Evolutionary conservation across 2,888 invertebrate species (phyloP).

Genomic region (Calliscelio sp.): DNA sequence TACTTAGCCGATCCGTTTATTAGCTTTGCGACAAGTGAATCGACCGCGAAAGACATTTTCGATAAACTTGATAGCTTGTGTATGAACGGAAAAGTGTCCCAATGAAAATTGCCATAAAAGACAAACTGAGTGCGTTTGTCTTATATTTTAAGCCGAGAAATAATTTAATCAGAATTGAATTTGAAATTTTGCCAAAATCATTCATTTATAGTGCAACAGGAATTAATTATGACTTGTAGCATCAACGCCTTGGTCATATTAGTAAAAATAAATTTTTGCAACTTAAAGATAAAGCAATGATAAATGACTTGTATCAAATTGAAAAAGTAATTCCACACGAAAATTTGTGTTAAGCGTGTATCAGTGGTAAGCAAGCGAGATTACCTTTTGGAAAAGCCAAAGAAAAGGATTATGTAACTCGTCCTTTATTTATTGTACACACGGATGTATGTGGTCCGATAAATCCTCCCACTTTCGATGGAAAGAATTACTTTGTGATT

Average conservation of each 20-base stretch:
- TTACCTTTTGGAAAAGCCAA: constrained; percentile 36
- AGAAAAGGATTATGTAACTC: constrained; percentile 41
- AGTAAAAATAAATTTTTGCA: constrained; percentile 49
- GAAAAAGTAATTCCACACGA: not conserved
- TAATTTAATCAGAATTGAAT: not conserved
- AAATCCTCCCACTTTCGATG: constrained; percentile 53
- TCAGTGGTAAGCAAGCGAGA: constrained; percentile 32
- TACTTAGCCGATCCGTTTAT: constrained; percentile 3
- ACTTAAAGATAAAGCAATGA: constrained; percentile 37
- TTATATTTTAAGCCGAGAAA: not conserved
- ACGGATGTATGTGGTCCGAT: constrained; percentile 62
- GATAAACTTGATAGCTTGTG: constrained; percentile 10
- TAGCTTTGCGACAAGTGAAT: not conserved
- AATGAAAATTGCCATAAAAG: constrained; percentile 11
- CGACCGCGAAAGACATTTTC: constrained; percentile 5
- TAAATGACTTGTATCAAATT: not conserved
- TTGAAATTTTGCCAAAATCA: not conserved
- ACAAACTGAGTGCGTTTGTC: constrained; percentile 1
- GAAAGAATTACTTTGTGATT: too few relatives aligned
- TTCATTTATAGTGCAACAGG: not conserved
- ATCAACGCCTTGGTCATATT: constrained; percentile 36
- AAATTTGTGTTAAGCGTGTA: constrained; percentile 51
- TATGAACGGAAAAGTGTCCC: constrained; percentile 19
- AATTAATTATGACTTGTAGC: constrained; percentile 23
- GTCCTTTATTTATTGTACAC: constrained; percentile 55